Percentiles rank a stretch among this genome's conserved stretches.
Evolutionary conservation across 2,888 invertebrate species (phyloP).

Genomic region (Noctua janthina): DNA sequence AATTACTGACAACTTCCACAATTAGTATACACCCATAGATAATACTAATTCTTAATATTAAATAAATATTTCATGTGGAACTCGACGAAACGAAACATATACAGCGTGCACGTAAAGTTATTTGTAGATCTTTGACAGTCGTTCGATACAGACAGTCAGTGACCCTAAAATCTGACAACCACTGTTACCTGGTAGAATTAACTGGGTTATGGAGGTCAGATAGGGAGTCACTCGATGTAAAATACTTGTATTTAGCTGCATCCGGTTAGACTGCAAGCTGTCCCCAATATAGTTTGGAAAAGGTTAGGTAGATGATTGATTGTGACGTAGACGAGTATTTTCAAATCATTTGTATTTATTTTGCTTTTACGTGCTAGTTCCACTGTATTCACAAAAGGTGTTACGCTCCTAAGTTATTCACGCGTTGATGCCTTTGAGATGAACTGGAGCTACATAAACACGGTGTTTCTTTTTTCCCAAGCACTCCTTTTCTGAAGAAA

Average conservation of each 20-base stretch:
- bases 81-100: background rate
- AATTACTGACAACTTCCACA: too few species aligned
- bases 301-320: background rate
- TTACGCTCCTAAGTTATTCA: slow-evolving; percentile 36
- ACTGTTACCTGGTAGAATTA: too few species aligned
- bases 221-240: too few species aligned
- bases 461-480: slow-evolving; percentile 2
- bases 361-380: background rate
- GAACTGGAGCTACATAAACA: background rate
- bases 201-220: too few species aligned
- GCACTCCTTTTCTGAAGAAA: slow-evolving; percentile 7
- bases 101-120: background rate
- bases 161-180: too few species aligned
- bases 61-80: background rate
- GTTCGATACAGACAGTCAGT: background rate
- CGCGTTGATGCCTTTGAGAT: slow-evolving; percentile 2
- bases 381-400: slow-evolving; percentile 15
- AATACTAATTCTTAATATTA: too few species aligned
- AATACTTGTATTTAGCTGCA: too few species aligned
- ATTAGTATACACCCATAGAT: too few species aligned
- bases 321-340: background rate
- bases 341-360: background rate
- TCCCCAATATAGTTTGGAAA: background rate
- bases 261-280: background rate
- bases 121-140: background rate